phyloP scores from a whole-genome alignment of 2,113 vertebrate species.

The Tragelaphus strepsiceros region DNA sequence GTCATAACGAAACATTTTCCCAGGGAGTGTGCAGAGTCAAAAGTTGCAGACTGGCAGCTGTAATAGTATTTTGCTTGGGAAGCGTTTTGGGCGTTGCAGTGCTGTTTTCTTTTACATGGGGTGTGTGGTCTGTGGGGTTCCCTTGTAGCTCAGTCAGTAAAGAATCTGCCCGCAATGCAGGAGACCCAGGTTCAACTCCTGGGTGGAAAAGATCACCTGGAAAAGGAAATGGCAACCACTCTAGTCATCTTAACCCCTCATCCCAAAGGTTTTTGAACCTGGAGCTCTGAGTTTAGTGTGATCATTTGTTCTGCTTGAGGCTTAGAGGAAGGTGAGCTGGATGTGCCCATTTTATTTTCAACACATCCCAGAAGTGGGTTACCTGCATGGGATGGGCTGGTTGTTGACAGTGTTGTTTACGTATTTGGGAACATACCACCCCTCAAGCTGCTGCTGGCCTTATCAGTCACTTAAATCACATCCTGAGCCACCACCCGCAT shows the following conservation, averaged over 20 bases:
- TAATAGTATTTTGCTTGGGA: not conserved
- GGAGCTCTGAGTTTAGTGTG: conserved; percentile 24
- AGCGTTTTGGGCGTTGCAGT: rapidly evolving
- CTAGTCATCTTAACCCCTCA: not conserved
- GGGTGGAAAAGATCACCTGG: not conserved
- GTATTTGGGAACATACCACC: conserved; percentile 72
- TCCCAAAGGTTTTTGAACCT: not conserved
- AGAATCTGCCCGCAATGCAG: not conserved
- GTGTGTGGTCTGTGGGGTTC: not conserved
- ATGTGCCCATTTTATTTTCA: conserved; percentile 49
- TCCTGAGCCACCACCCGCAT: conserved; percentile 74
- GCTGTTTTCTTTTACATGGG: not conserved
- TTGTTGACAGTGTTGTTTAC: conserved; percentile 80
- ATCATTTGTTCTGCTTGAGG: conserved; percentile 40
- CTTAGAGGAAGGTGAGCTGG: conserved; percentile 50
- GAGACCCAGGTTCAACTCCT: not conserved
- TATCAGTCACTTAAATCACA: conserved; percentile 78
- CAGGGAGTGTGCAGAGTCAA: not conserved
- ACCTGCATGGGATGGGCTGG: conserved; percentile 58
- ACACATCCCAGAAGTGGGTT: conserved; percentile 47
- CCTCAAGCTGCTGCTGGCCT: conserved; percentile 82
- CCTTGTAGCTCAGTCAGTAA: not conserved
- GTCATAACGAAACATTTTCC: not conserved
- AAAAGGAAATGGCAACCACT: not conserved
- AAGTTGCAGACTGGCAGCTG: too few relatives aligned